phyloP scores from a whole-genome alignment of 2,113 vertebrate species.

The Hiodon tergisus region DNA sequence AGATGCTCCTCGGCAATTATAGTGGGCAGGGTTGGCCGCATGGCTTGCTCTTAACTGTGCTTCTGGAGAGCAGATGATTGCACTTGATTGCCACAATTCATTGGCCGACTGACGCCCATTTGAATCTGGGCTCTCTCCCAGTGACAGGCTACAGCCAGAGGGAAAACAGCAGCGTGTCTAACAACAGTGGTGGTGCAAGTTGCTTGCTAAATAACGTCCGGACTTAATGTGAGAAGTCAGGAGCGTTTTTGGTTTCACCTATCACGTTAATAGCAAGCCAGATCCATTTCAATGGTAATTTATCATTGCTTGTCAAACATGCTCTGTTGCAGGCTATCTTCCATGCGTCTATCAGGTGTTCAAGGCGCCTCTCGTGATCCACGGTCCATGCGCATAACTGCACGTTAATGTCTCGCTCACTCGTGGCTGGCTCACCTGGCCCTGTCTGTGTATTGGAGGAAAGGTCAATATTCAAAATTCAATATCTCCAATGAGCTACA shows the following conservation, averaged over 20 bases:
- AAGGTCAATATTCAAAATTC: too few relatives aligned
- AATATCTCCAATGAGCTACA: too few relatives aligned
- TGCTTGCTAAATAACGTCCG: not conserved
- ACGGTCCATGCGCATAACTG: not conserved
- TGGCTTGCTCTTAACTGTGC: too few relatives aligned
- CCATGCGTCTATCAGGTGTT: too few relatives aligned
- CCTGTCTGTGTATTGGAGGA: conserved; percentile 13
- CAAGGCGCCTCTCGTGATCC: not conserved
- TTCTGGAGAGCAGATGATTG: too few relatives aligned
- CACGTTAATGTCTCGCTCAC: not conserved
- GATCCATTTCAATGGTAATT: conserved; percentile 4
- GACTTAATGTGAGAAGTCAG: conserved; percentile 6
- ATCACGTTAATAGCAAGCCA: conserved; percentile 12
- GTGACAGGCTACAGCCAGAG: too few relatives aligned
- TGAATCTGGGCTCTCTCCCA: not conserved
- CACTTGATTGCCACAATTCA: too few relatives aligned
- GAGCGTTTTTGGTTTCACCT: conserved; percentile 1
- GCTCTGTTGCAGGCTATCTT: not conserved
- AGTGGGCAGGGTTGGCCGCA: too few relatives aligned
- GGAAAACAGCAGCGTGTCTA: too few relatives aligned
- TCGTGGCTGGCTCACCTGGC: not conserved
- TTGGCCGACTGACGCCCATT: too few relatives aligned
- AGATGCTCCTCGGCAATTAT: too few relatives aligned
- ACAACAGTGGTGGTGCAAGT: not conserved
- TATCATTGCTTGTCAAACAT: not conserved